Base-by-base conservation (phyloP, 2,888 invertebrate species). In the Spodoptera littoralis region DNA sequence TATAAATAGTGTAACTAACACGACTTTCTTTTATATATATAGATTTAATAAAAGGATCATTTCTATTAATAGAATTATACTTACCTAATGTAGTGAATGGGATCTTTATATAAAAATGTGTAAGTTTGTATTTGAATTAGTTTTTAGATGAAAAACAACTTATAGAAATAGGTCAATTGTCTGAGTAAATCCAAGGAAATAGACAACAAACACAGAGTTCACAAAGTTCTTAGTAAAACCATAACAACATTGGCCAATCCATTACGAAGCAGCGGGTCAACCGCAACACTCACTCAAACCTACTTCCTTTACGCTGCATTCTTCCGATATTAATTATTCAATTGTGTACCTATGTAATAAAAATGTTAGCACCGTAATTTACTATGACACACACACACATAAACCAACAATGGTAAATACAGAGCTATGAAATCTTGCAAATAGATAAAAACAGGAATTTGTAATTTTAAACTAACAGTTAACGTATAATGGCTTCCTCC, bases 231-330 rank as follows among this genome's bases (percentile, higher is more conserved):
- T 8, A 56, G 49, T 60, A 67, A 13, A 48, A 18, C 42, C 44
- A 71, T 69, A 57, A 60, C 58, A 61, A 9, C 22, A 30, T 59
- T 50, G 54, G 18, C 55, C 47, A 60, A 60, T 45, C 51, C 56
- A 48, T 65, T 64, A 49, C 48, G 1, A 12, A 57, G 49, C 60
- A 56, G 64, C 51, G 30, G 4, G 43, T 22, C 42, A 68, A 72
- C 75, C 65, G 47, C 81, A 77, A 65, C 45, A 49, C 48, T 63
- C 57, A 58, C 55, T 52, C 49, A 44, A 22, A 49, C 22, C 22
- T 57, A 73, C 48, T 80, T 78, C 72, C 79, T 67, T 51, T 64
- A 52, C 41, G 43, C 46, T 27, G 42, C 47, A 51, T 57, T 67
- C 53, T 65, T 66, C 48, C 44, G 51, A 65, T 64, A 43, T 13